A percentile compares a stretch with the other conserved stretches of the same genome.
Evolutionary conservation across 2,888 invertebrate species (phyloP).

Genomic region (Amitus sp.): DNA sequence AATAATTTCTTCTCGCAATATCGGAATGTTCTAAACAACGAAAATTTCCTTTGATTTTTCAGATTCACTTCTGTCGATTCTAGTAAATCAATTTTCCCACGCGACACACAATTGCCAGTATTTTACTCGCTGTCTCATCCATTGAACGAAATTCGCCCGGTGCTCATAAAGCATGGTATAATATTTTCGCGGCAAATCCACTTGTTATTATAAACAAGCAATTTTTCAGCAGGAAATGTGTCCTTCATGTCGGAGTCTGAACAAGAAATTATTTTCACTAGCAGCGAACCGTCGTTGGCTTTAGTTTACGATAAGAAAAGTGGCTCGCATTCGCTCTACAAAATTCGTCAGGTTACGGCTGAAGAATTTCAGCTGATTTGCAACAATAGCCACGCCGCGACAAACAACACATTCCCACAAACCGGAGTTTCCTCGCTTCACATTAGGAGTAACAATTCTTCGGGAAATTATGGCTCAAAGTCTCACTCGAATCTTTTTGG

Average conservation of each 20-base stretch:
- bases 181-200: background rate
- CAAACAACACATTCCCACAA: no score
- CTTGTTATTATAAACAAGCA: no score
- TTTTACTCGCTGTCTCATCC: conserved; percentile 91
- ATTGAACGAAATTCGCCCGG: conserved; percentile 89
- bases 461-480: conserved; percentile 52
- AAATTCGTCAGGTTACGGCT: conserved; percentile 77
- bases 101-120: conserved; percentile 71
- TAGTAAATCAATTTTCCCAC: conserved; percentile 50
- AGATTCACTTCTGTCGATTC: conserved; percentile 54
- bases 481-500: conserved; percentile 56
- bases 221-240: conserved; percentile 51
- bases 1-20: background rate
- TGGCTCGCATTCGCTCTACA: conserved; percentile 85
- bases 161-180: conserved; percentile 76
- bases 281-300: conserved; percentile 81
- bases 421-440: no score
- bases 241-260: conserved; percentile 67
- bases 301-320: conserved; percentile 82
- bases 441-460: conserved; percentile 45
- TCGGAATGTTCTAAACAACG: background rate
- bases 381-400: no score
- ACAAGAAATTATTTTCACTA: conserved; percentile 80
- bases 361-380: conserved; percentile 73
- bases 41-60: conserved; percentile 1